These are phyloP conservation scores for Paedocypris micromegethes DNA, from an alignment of 2,797 vertebrate genomes.

Conservation along the genomic window DNA sequence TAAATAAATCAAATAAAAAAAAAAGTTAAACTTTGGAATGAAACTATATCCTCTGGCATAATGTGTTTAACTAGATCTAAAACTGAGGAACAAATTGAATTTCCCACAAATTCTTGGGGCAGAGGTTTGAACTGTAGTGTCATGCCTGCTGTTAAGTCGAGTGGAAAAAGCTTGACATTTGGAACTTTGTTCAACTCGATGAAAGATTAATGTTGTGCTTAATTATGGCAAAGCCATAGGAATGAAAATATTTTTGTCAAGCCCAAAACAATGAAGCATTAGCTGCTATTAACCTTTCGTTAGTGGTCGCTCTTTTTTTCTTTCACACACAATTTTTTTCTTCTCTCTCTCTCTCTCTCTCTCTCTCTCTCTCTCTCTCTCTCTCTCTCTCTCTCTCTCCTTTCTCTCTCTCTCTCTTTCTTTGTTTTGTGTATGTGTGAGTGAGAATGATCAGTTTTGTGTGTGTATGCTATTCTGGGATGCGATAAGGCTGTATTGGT, in stretches of 20 bases:
- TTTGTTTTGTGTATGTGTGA: too few species aligned
- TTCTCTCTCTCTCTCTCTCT: too few species aligned
- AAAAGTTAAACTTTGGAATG: not conserved
- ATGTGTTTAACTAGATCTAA: too few species aligned
- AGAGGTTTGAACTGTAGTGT: slow-evolving; percentile 42
- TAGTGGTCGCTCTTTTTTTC: not conserved
- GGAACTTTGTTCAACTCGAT: slow-evolving; percentile 49
- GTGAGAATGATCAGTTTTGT: too few species aligned
- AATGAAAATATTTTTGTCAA: slow-evolving; percentile 59
- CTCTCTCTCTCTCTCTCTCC: too few species aligned
- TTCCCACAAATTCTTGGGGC: not conserved
- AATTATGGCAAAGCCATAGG: slow-evolving; percentile 59
- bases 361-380: too few species aligned
- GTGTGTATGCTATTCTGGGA: too few species aligned
- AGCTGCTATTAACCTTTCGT: slow-evolving; percentile 10
- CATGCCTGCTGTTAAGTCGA: slow-evolving; percentile 61
- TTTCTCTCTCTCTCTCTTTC: too few species aligned
- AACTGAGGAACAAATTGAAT: not conserved
- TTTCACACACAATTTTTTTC: too few species aligned
- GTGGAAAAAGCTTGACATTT: slow-evolving; percentile 59
- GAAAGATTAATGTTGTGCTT: slow-evolving; percentile 60
- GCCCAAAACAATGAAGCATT: slow-evolving; percentile 42
- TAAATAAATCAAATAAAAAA: not conserved
- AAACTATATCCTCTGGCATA: too few species aligned
- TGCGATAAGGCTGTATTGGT: too few species aligned